phyloP scores from a whole-genome alignment of 2,797 vertebrate species.

The Lepus oiostolus region DNA sequence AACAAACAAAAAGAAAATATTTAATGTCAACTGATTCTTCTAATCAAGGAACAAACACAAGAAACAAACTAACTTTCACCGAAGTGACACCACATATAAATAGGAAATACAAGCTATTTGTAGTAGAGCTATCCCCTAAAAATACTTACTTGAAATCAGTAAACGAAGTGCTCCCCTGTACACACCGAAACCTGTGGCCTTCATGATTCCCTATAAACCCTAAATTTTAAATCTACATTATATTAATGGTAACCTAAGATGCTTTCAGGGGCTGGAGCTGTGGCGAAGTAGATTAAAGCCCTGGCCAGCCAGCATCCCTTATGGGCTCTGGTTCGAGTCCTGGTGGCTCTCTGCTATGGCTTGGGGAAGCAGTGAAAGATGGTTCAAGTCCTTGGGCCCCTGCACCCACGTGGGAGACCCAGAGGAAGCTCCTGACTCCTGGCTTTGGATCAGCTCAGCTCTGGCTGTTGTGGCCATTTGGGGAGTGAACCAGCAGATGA shows the following conservation, averaged over 20 bases:
- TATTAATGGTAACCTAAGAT: background rate
- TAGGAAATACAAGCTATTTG: background rate
- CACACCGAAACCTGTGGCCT: background rate
- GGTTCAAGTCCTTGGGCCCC: no score
- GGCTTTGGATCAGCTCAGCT: no score
- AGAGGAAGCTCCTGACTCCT: no score
- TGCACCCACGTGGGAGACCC: no score
- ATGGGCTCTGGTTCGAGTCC: no score
- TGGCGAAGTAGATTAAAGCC: no score
- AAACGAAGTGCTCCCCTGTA: background rate
- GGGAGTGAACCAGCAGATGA: no score
- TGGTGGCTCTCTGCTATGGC: no score
- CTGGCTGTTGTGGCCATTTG: no score
- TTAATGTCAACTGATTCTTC: slow-evolving; percentile 25
- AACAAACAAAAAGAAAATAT: slow-evolving; percentile 12
- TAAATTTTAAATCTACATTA: background rate
- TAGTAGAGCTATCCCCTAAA: background rate
- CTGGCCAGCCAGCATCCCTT: no score
- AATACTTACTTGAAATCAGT: slow-evolving; percentile 6
- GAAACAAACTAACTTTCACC: background rate
- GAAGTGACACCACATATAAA: slow-evolving; percentile 48
- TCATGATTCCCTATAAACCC: background rate
- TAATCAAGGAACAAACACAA: slow-evolving; percentile 29
- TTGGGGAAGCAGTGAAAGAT: no score
- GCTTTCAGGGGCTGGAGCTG: background rate